Conservation (phyloP, 1,140 invertebrate genomes). For the Hyposmocoma kahamanoa region DNA sequence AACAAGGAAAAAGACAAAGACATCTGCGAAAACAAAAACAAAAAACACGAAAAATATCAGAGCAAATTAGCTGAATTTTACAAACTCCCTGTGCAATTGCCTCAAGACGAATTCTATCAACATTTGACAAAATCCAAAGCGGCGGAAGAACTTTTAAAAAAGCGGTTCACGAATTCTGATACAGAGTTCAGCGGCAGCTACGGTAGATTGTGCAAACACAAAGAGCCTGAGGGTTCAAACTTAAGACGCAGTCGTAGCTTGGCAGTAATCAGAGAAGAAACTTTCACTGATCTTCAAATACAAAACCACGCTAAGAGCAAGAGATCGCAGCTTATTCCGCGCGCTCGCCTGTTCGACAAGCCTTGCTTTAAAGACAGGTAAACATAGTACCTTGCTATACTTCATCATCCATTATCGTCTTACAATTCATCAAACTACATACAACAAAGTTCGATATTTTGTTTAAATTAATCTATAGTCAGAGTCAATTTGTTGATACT, state of each 20-base stretch:
- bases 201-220: slow-evolving; percentile 65
- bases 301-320: slow-evolving; percentile 76
- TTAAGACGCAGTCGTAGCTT: slow-evolving; percentile 82
- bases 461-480: too few species aligned
- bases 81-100: slow-evolving; percentile 56
- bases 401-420: too few species aligned
- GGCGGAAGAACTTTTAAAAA: slow-evolving; percentile 60
- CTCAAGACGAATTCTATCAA: slow-evolving; percentile 68
- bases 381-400: too few species aligned
- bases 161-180: slow-evolving; percentile 60
- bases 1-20: slow-evolving; percentile 39
- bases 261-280: slow-evolving; percentile 84
- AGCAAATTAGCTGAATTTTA: slow-evolving; percentile 67
- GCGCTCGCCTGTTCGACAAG: slow-evolving; percentile 83
- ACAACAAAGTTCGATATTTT: too few species aligned
- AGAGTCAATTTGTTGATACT: too few species aligned
- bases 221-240: slow-evolving; percentile 75
- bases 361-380: slow-evolving; percentile 82
- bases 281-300: slow-evolving; percentile 78
- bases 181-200: slow-evolving; percentile 64
- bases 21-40: slow-evolving; percentile 45
- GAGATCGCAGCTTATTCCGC: slow-evolving; percentile 83
- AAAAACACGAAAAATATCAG: slow-evolving; percentile 67
- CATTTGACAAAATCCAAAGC: slow-evolving; percentile 63
- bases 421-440: too few species aligned